phyloP scores from a whole-genome alignment of 2,888 invertebrate genomes.

The Phortica magna region DNA sequence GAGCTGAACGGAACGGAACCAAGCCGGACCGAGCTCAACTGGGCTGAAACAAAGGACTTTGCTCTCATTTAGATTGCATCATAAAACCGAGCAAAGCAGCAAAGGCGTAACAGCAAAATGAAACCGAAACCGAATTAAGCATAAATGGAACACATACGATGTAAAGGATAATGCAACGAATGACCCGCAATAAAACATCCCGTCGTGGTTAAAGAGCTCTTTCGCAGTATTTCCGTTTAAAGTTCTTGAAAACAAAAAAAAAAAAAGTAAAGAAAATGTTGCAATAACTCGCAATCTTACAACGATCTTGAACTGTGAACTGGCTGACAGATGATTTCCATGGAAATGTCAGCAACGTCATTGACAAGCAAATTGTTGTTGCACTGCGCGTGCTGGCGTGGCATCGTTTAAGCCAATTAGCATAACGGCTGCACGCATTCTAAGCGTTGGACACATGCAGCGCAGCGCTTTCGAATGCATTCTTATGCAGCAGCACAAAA shows the following conservation, averaged over 20 bases:
- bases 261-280: neutral
- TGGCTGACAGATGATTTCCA: neutral
- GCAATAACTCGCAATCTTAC: constrained; percentile 16
- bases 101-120: constrained; percentile 2
- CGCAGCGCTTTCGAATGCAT: too few species aligned
- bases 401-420: neutral
- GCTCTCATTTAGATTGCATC: constrained; percentile 41
- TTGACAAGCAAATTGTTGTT: neutral
- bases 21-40: neutral
- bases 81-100: constrained; percentile 35
- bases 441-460: too few species aligned
- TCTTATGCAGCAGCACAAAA: too few species aligned
- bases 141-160: constrained; percentile 2
- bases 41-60: constrained; percentile 11
- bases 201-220: constrained; percentile 16
- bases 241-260: neutral
- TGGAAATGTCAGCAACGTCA: neutral
- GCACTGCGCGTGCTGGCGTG: neutral
- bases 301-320: constrained; percentile 26
- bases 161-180: constrained; percentile 25
- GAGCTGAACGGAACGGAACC: neutral
- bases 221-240: neutral
- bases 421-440: neutral
- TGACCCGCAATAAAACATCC: constrained; percentile 41
- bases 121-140: neutral